Percentiles rank a stretch among this genome's conserved stretches.
phyloP scores from a whole-genome alignment of 2,113 vertebrate species.

The Ammodytes marinus region DNA sequence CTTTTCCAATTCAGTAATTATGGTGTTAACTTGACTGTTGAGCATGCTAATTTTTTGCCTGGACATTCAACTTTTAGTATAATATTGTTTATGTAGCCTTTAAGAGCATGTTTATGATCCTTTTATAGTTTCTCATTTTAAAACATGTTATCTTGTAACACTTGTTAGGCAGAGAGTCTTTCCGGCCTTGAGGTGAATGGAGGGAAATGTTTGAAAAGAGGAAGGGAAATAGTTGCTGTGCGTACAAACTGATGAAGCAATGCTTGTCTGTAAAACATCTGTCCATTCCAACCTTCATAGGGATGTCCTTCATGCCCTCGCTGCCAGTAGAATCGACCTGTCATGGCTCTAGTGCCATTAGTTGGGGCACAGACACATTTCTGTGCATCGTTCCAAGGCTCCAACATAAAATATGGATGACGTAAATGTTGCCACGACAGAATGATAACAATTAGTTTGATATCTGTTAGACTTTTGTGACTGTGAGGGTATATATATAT shows the following conservation, averaged over 20 bases:
- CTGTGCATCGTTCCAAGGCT: slow-evolving; percentile 1
- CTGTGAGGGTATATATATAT: background rate
- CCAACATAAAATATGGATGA: slow-evolving; percentile 17
- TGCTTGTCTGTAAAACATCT: slow-evolving; percentile 5
- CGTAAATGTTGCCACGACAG: background rate
- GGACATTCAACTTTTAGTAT: background rate
- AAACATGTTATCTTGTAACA: background rate
- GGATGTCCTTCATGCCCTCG: slow-evolving; percentile 34
- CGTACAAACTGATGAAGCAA: background rate
- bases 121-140: background rate
- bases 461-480: slow-evolving; percentile 1
- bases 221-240: background rate
- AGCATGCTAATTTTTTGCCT: background rate
- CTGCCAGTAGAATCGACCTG: slow-evolving; percentile 37
- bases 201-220: slow-evolving; percentile 7
- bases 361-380: slow-evolving; percentile 10
- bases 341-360: slow-evolving; percentile 37
- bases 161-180: too few relatives aligned
- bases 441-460: slow-evolving; percentile 20
- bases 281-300: slow-evolving; percentile 24
- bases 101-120: background rate
- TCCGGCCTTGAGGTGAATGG: background rate
- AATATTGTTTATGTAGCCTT: background rate
- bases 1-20: slow-evolving; percentile 40
- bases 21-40: slow-evolving; percentile 12